Evolutionary conservation across 2,888 invertebrate genomes (phyloP).

Genomic region (Octodonta nipae): DNA sequence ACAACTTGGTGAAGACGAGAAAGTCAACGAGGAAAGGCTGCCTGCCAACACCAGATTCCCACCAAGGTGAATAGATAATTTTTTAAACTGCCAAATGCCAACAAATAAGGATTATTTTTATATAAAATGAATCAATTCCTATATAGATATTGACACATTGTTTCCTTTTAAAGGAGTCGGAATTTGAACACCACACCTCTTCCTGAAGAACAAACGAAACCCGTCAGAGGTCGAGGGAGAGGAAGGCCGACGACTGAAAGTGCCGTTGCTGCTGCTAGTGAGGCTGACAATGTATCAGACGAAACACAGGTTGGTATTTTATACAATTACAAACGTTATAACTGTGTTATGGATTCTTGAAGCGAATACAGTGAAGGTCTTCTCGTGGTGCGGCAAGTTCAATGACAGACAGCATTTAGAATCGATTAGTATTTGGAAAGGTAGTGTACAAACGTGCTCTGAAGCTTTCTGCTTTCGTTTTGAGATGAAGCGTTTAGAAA

Average conservation of each 20-base stretch:
- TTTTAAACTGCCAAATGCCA: not conserved
- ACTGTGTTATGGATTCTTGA: too few relatives aligned
- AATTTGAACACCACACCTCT: constrained; percentile 42
- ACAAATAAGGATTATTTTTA: too few relatives aligned
- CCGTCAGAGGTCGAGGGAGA: constrained; percentile 34
- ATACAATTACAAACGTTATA: too few relatives aligned
- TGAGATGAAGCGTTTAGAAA: too few relatives aligned
- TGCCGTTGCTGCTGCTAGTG: constrained; percentile 15
- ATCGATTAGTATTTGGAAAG: too few relatives aligned
- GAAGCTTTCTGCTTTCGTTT: too few relatives aligned
- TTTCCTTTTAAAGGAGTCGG: constrained; percentile 40
- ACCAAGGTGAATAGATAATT: constrained; percentile 10
- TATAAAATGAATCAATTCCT: too few relatives aligned
- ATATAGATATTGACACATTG: too few relatives aligned
- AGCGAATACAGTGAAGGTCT: too few relatives aligned
- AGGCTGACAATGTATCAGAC: constrained; percentile 30
- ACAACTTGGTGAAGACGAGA: constrained; percentile 38
- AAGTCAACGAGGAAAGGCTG: constrained; percentile 46
- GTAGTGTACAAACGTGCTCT: too few relatives aligned
- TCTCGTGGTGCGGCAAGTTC: too few relatives aligned
- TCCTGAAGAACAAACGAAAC: constrained; percentile 27
- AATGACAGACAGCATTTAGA: too few relatives aligned
- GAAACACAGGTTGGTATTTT: constrained; percentile 32
- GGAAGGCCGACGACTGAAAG: constrained; percentile 30
- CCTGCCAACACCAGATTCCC: constrained; percentile 66